Percentiles rank a stretch among this genome's conserved stretches.
These are phyloP conservation scores for Ageneiosus marmoratus DNA, from an alignment of 2,113 vertebrate species.

Conservation along the genomic window DNA sequence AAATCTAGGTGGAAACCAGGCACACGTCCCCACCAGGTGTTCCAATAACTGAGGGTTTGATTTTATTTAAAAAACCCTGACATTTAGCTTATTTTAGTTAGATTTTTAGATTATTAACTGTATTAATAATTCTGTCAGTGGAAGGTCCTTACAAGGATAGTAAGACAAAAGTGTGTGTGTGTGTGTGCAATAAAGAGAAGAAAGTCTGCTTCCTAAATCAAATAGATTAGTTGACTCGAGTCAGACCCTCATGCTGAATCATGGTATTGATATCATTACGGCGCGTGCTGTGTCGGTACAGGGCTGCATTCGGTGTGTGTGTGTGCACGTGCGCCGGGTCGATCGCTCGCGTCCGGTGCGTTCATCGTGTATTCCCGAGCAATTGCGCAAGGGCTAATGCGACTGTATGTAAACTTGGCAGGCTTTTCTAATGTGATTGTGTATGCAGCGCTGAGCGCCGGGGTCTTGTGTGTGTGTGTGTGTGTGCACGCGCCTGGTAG, in stretches of 20 bases:
- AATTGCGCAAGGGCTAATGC: constrained; percentile 32
- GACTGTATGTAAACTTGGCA: constrained; percentile 60
- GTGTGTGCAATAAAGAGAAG: constrained; percentile 5
- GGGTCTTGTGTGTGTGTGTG: neutral
- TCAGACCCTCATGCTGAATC: constrained; percentile 34
- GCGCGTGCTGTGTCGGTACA: constrained; percentile 24
- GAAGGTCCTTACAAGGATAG: neutral
- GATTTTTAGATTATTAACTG: neutral
- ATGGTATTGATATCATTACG: constrained; percentile 16
- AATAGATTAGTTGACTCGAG: constrained; percentile 17
- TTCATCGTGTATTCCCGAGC: constrained; percentile 16
- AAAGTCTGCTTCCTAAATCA: constrained; percentile 30
- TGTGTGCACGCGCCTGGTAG: constrained; percentile 52
- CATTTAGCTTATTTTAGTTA: neutral
- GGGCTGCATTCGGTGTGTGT: constrained; percentile 15
- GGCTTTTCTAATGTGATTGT: constrained; percentile 58
- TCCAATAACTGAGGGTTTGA: neutral
- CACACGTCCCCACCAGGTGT: neutral
- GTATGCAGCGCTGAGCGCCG: constrained; percentile 53
- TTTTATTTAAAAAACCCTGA: too few species aligned
- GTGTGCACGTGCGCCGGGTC: constrained; percentile 16
- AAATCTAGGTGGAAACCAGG: neutral
- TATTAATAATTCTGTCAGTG: neutral
- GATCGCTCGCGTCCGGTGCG: constrained; percentile 4
- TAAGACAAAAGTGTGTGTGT: neutral